A percentile compares a stretch with the other conserved stretches of the same genome.
Conservation (phyloP, 2,797 vertebrate species). For the Uromys caudimaculatus region DNA sequence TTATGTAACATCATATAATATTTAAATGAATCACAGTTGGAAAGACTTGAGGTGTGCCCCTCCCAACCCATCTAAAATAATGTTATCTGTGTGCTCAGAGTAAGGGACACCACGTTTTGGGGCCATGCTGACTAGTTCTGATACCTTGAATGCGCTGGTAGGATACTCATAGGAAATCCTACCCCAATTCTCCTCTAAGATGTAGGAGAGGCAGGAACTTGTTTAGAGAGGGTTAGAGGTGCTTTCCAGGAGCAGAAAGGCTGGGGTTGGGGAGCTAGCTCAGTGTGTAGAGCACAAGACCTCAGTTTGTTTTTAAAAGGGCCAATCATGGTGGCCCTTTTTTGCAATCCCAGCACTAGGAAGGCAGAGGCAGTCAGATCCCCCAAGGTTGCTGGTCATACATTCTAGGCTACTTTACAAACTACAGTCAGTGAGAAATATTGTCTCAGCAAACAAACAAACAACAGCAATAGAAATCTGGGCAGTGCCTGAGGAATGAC, state of each 20-base stretch:
- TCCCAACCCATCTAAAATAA: background rate
- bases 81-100: background rate
- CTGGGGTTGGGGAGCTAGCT: background rate
- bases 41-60: background rate
- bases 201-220: background rate
- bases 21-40: conserved; percentile 1
- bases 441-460: background rate
- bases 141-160: background rate
- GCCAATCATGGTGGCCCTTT: background rate
- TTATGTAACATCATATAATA: background rate
- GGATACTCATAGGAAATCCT: background rate
- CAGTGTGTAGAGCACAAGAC: background rate
- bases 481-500: background rate
- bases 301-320: background rate
- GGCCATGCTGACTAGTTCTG: background rate
- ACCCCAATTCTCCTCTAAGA: background rate
- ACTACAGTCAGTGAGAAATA: background rate
- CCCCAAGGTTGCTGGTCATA: background rate
- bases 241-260: background rate
- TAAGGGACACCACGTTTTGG: background rate
- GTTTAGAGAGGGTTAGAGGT: background rate
- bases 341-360: background rate
- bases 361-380: background rate
- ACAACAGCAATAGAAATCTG: background rate
- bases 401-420: background rate